Percentiles rank a stretch among this genome's conserved stretches.
phyloP scores from a whole-genome alignment of 2,113 vertebrate genomes.

The Neofelis nebulosa region DNA sequence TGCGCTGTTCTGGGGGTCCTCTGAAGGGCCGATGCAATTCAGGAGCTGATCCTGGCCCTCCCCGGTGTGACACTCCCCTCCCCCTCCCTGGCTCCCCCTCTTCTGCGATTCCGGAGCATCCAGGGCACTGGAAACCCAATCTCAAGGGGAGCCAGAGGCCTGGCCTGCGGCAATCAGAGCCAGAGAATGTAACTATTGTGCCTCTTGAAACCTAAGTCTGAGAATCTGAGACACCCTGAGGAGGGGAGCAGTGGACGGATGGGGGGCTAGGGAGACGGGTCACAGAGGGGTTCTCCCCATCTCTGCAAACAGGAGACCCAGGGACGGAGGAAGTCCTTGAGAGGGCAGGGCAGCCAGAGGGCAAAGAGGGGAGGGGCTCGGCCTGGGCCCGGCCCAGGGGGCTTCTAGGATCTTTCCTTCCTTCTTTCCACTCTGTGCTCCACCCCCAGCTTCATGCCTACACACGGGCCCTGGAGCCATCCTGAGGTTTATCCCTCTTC shows the following conservation, averaged over 20 bases:
- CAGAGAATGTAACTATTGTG: slow-evolving; percentile 78
- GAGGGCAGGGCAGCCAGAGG: slow-evolving; percentile 79
- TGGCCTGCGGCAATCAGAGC: slow-evolving; percentile 60
- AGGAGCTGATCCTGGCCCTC: not conserved
- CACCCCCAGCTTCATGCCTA: not conserved
- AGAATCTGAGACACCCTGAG: slow-evolving; percentile 72
- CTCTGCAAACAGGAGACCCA: slow-evolving; percentile 66
- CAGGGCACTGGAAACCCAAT: slow-evolving; percentile 75
- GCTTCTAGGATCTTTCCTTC: not conserved
- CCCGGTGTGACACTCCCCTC: not conserved
- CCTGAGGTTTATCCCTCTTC: not conserved
- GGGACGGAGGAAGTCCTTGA: slow-evolving; percentile 78
- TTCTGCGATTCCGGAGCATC: not conserved
- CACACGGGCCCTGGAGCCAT: not conserved
- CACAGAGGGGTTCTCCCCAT: slow-evolving; percentile 61
- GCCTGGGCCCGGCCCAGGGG: not conserved
- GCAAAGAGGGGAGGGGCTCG: slow-evolving; percentile 70
- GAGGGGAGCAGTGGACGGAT: slow-evolving; percentile 24
- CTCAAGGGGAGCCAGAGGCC: slow-evolving; percentile 65
- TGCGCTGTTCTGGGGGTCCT: not conserved
- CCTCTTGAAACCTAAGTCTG: slow-evolving; percentile 77
- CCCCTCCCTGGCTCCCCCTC: not conserved
- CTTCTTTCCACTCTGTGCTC: not conserved
- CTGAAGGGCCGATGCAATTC: not conserved
- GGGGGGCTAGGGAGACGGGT: slow-evolving; percentile 57